Conservation (phyloP, 2,797 vertebrate genomes). For the Micromesistius poutassou region DNA sequence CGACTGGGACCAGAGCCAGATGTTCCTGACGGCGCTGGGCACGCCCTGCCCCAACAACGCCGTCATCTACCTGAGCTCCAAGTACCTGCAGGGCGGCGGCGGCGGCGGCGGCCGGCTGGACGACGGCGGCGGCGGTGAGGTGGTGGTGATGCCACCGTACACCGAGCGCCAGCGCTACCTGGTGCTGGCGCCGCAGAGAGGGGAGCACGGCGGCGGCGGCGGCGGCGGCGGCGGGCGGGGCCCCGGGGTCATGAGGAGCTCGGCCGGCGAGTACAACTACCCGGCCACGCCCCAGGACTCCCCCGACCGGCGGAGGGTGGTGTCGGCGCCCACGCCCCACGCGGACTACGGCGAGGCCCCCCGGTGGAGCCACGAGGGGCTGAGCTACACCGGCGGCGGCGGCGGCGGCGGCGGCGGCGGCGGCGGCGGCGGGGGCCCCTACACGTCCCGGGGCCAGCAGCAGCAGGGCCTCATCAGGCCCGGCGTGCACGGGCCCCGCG, state of each 20-base stretch:
- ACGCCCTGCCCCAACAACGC: slow-evolving; percentile 75
- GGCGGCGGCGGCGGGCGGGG: slow-evolving; percentile 62
- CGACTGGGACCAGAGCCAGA: slow-evolving; percentile 87
- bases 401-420: no score
- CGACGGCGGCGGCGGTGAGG: slow-evolving; percentile 65
- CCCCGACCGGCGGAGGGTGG: slow-evolving; percentile 85
- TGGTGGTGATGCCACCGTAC: slow-evolving; percentile 68
- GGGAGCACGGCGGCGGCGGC: slow-evolving; percentile 64
- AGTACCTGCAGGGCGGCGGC: slow-evolving; percentile 71
- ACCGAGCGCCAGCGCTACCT: slow-evolving; percentile 80
- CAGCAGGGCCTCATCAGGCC: slow-evolving; percentile 70
- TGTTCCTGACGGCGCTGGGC: slow-evolving; percentile 78
- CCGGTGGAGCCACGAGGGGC: slow-evolving; percentile 83
- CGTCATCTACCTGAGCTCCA: slow-evolving; percentile 80
- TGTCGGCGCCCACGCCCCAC: slow-evolving; percentile 86
- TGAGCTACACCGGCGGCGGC: slow-evolving; percentile 82
- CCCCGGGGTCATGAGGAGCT: slow-evolving; percentile 68
- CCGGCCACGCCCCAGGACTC: slow-evolving; percentile 84
- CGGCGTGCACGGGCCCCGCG: slow-evolving; percentile 67
- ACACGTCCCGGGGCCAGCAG: slow-evolving; percentile 69
- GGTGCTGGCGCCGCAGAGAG: slow-evolving; percentile 70
- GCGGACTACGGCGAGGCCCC: slow-evolving; percentile 74
- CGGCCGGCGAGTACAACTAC: slow-evolving; percentile 83
- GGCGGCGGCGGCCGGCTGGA: slow-evolving; percentile 72
- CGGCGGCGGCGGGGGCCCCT: no score